Evolutionary conservation across 2,888 invertebrate species (phyloP), one percentile per base, ranked within the genome.

Genomic region (Cryptocheilus praepositus): DNA sequence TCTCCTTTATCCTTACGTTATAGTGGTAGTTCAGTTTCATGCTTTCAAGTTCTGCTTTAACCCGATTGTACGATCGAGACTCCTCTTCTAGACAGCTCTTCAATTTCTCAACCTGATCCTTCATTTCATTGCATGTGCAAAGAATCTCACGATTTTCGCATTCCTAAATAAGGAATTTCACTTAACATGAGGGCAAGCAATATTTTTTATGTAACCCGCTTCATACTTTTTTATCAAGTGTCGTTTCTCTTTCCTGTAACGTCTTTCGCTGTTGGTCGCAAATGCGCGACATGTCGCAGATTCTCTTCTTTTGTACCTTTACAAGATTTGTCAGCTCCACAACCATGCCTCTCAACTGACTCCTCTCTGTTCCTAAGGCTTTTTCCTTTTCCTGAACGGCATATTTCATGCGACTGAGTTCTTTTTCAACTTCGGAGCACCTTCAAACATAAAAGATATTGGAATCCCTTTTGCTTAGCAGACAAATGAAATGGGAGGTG

Each of bases 1-100:
- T 81, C 16, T 84, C 81, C 59, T 85, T 84, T 21, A 83, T 79
- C 57, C 78, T 80, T 19, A 81, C 53, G 63, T 76, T 72, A 64
- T 79, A 82, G 53, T 53, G 71, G 64, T 72, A 74, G 58, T 76
- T 79, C 19, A 83, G 81, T 56, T 70, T 79, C 15, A 67, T 67
- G 46, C 71, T 63, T 52, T 79, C 75, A 51, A 82, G 61, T 61
- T 80, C 79, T 18, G 75, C 64, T 65, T 79, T 75, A 18, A 84
- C 68, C 19, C 71, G 64, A 16, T 75, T 44, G 45, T 79, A 74
- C 16, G 60, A 55, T 7, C 67, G 64, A 16, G 54, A 59, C 61
- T 79, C 76, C 45, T 83, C 70, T 3, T 67, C 65, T 51, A 79
- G 69, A 25, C 73, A 75, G 61, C 59, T 62, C 53, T 72, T 62